Evolutionary conservation across 2,797 vertebrate species (phyloP).

Genomic region (Crax fasciolata): DNA sequence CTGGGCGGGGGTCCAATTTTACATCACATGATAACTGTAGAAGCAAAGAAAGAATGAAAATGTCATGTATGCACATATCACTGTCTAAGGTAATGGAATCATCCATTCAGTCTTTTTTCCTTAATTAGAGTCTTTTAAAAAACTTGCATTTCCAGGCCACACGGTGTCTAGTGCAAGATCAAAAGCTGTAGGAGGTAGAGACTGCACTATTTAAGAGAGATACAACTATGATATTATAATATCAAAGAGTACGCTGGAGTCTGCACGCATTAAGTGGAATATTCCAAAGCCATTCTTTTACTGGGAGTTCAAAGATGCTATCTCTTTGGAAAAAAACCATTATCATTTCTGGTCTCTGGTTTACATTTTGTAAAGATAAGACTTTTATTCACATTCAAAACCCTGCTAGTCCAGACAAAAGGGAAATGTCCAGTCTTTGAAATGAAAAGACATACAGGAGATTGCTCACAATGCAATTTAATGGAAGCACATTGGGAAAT

Average conservation of each 20-base stretch:
- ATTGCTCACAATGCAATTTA: background rate
- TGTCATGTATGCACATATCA: background rate
- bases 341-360: background rate
- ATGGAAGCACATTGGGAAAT: background rate
- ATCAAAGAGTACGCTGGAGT: background rate
- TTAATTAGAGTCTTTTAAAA: background rate
- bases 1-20: slow-evolving; percentile 96
- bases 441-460: background rate
- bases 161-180: background rate
- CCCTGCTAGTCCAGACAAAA: background rate
- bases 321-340: slow-evolving; percentile 4
- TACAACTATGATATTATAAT: background rate
- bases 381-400: background rate
- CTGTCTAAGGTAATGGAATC: background rate
- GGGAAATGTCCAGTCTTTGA: background rate
- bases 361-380: slow-evolving; percentile 3
- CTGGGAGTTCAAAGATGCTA: background rate
- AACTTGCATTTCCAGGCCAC: slow-evolving; percentile 7
- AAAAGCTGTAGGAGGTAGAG: background rate
- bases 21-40: slow-evolving; percentile 96
- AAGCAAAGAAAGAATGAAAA: slow-evolving; percentile 53
- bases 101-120: background rate
- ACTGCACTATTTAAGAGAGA: background rate
- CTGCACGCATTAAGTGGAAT: background rate
- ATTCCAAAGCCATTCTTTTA: slow-evolving; percentile 6